These are phyloP conservation scores for Megaceryle torquata DNA, from an alignment of 2,113 vertebrate genomes.

Conservation along the genomic window DNA sequence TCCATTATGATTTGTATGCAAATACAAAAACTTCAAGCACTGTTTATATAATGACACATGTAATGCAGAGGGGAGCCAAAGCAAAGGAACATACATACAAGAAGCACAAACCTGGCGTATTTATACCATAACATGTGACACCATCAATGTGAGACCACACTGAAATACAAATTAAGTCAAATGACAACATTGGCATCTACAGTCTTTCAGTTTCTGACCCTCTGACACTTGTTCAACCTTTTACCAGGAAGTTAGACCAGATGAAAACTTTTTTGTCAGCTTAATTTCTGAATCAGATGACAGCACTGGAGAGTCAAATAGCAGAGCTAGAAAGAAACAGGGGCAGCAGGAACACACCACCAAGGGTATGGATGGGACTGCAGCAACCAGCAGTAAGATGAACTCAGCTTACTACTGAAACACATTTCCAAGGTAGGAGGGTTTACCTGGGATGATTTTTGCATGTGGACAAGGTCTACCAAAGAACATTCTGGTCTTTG, in stretches of 20 bases:
- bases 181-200: rapidly evolving
- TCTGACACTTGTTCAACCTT: background rate
- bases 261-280: background rate
- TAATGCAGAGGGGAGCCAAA: background rate
- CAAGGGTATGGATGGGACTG: background rate
- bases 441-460: background rate
- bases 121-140: background rate
- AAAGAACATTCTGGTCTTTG: background rate
- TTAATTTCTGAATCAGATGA: background rate
- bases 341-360: background rate
- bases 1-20: background rate
- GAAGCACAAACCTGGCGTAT: background rate
- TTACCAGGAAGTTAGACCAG: background rate
- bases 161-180: background rate
- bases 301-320: background rate
- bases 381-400: background rate
- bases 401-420: background rate
- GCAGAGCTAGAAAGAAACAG: background rate
- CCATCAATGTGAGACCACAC: background rate
- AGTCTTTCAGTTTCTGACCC: background rate
- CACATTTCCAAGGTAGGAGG: background rate
- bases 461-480: background rate
- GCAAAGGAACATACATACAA: background rate
- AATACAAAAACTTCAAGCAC: background rate
- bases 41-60: background rate